phyloP scores from a whole-genome alignment of 92 coral and sea anemone genomes.

The Virgularia gustaviana region DNA sequence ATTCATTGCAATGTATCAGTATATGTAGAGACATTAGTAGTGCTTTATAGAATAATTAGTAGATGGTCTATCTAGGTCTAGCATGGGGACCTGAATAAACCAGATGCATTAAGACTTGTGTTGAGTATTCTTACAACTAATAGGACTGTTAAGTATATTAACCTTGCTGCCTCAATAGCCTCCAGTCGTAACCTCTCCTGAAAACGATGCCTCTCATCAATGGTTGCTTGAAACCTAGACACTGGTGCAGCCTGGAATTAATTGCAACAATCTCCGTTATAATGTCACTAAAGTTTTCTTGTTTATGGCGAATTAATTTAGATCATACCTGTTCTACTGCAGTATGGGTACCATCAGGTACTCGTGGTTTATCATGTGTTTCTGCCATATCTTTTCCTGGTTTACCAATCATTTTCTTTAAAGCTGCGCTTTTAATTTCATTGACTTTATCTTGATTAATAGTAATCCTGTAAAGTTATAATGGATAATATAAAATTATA shows the following conservation, averaged over 20 bases:
- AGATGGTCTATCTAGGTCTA: neutral
- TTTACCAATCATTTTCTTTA: neutral
- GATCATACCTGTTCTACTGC: too few relatives aligned
- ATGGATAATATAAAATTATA: too few relatives aligned
- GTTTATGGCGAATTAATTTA: neutral
- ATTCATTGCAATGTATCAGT: too few relatives aligned
- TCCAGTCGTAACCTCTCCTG: slow-evolving; percentile 86
- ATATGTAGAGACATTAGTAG: too few relatives aligned
- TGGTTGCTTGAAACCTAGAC: slow-evolving; percentile 83
- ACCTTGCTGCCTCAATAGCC: slow-evolving; percentile 91
- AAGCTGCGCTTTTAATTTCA: slow-evolving; percentile 20
- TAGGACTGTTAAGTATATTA: neutral
- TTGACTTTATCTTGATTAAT: slow-evolving; percentile 7
- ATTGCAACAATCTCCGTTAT: too few relatives aligned
- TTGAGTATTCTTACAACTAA: neutral
- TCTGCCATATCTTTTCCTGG: too few relatives aligned
- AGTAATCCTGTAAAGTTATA: slow-evolving; percentile 6
- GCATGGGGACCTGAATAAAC: neutral
- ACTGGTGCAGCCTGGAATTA: slow-evolving; percentile 2
- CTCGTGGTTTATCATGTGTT: too few relatives aligned
- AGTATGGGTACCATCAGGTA: too few relatives aligned
- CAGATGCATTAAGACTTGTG: neutral
- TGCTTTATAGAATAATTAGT: too few relatives aligned
- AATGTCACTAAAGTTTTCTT: neutral
- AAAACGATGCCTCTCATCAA: slow-evolving; percentile 84